Conservation (phyloP, 2,888 invertebrate species). For the Trachelus tabidus region DNA sequence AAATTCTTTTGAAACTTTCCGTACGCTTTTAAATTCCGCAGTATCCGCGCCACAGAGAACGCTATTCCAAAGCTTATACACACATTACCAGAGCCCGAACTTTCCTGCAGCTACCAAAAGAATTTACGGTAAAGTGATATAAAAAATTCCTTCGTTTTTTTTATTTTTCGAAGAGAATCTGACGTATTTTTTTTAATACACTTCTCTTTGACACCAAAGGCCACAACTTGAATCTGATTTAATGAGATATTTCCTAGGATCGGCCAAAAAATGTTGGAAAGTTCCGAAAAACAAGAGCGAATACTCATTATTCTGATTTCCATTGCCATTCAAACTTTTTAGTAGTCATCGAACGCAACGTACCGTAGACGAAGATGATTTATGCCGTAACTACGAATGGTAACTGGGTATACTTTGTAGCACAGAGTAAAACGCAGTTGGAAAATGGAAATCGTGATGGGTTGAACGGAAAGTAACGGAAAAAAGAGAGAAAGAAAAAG, state of each 20-base stretch:
- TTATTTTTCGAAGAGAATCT: neutral
- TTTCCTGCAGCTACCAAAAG: neutral
- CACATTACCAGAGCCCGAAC: neutral
- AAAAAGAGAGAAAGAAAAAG: slow-evolving; percentile 2
- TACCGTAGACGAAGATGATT: slow-evolving; percentile 33
- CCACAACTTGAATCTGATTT: neutral
- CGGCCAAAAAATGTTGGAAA: neutral
- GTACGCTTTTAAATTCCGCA: neutral
- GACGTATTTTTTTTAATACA: neutral
- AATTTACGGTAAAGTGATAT: neutral
- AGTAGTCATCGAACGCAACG: neutral
- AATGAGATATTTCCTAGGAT: neutral
- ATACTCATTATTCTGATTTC: neutral
- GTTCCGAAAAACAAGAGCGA: neutral
- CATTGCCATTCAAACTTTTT: neutral
- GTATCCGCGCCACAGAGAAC: neutral
- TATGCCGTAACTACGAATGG: slow-evolving; percentile 32
- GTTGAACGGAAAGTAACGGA: neutral
- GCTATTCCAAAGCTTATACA: neutral
- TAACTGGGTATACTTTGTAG: neutral
- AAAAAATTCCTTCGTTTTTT: neutral
- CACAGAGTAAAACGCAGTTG: neutral
- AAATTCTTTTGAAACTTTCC: neutral
- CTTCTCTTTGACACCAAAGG: neutral
- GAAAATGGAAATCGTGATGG: neutral